A percentile compares a stretch with the other conserved stretches of the same genome.
Conservation (phyloP, 2,888 invertebrate species). For the Drosophila vallismaia region DNA sequence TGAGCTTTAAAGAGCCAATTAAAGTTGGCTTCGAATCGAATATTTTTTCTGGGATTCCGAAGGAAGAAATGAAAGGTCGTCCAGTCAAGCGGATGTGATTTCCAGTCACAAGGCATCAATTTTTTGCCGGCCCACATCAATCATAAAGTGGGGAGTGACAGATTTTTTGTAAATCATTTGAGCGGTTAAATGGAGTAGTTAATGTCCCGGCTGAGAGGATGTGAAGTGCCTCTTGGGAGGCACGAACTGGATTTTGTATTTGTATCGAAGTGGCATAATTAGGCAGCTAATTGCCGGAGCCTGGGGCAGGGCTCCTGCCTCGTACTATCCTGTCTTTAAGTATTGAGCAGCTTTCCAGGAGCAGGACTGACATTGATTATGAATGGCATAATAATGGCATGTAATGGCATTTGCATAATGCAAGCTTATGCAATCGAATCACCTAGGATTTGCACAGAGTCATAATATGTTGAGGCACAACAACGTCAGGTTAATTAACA, state of each 20-base stretch:
- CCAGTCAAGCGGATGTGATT: slow-evolving; percentile 22
- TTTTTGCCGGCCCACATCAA: slow-evolving; percentile 26
- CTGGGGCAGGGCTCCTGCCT: neutral
- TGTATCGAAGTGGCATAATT: slow-evolving; percentile 28
- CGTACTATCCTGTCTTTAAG: neutral
- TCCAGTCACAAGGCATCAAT: slow-evolving; percentile 24
- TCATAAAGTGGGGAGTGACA: slow-evolving; percentile 22
- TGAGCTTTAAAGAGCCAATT: slow-evolving; percentile 15
- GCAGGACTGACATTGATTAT: neutral
- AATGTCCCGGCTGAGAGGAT: slow-evolving; percentile 5
- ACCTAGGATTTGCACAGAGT: neutral
- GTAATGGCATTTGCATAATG: slow-evolving; percentile 24
- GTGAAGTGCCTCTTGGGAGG: slow-evolving; percentile 6
- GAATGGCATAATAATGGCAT: slow-evolving; percentile 11
- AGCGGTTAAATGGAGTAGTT: slow-evolving; percentile 36
- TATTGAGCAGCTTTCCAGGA: neutral
- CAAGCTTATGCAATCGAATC: slow-evolving; percentile 1
- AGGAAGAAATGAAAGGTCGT: slow-evolving; percentile 13
- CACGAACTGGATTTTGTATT: neutral
- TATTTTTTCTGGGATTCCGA: neutral
- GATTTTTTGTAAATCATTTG: slow-evolving; percentile 17
- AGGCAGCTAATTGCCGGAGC: slow-evolving; percentile 33
- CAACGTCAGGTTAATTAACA: slow-evolving; percentile 50
- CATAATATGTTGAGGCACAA: slow-evolving; percentile 22
- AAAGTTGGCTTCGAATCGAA: slow-evolving; percentile 10